Evolutionary conservation across 2,888 invertebrate genomes (phyloP), one percentile per base, ranked within the genome.

Genomic region (Octonoba sinensis): DNA sequence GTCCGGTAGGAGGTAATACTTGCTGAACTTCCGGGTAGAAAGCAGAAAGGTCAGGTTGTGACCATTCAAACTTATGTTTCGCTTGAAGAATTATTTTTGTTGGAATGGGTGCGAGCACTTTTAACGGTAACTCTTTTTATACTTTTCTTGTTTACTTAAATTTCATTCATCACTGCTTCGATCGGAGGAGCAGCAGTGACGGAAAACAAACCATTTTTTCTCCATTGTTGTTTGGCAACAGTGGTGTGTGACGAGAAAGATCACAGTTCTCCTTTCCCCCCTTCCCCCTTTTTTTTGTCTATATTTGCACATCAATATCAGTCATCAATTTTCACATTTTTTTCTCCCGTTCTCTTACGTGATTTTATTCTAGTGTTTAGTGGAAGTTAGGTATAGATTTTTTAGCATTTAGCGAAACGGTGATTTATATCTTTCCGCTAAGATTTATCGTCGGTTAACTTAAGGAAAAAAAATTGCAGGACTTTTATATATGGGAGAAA

Each of bases 81-180:
- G 70, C 70, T 59, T 57, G 70, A 70, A 36, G 67, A 44, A 22
- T 70, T 36, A 56, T 51, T 67, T 67, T 51, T 24, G 18, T 51
- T 36, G 59, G 8, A 13, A 57, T 65, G 66, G 74, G 74, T 74
- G 74, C 74, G 47, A 75, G 46, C 15, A 36, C 64, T 49, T 66
- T n/a, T 75, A 75, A 66, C 66, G 74, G 66, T 36, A 75, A 27
- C 22, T 20, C 36, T 36, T 36, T 36, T 36, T 36, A 36, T 36
- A 36, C 36, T n/a, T 66, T 66, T 67, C 49, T 66, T 66, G 46
- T 66, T 46, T 18, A 62, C 15, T 62, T 18, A 49, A 49, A 65
- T 65, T 65, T 49, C 22, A 65, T 65, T 65, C 65, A 49, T 24
- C 20, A 54, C n/a, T n/a, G 20, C 8, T 20, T 54, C 54, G 36